Base-by-base conservation (phyloP, 2,113 vertebrate genomes). In the Cathartes aura region DNA sequence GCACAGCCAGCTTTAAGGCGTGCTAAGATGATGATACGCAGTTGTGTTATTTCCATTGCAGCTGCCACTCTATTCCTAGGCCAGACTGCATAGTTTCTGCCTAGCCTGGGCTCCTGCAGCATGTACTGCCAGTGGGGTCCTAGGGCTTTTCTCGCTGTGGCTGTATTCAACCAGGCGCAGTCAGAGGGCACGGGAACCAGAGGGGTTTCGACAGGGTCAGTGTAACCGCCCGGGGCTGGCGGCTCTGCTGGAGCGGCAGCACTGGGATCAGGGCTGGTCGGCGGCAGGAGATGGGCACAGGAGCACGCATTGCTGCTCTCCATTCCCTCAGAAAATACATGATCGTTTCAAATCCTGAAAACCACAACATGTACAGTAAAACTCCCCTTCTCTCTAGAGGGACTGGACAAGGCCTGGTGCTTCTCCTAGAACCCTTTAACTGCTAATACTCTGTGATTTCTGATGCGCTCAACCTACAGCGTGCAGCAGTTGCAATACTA, bases 121-220 rank as follows among this genome's bases (percentile, higher is more conserved):
- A 1, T 2, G 3, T 14, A 22, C 4, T 6, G 34, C 47, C 0
- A 1, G 24, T n/a, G 66, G 12, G n/a, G 10, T 85, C 66, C 43
- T 0, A 1, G 34, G 32, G 9, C 50, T 73, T 23, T 72, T 43
- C 50, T 70, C 0, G 0, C 15, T 12, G 23, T 36, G 32, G 15
- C 29, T 68, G 20, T 38, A 47, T 55, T 42, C 0, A 0, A 42
- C 14, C 42, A 55, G 68, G 34, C 2, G 2, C 32, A 70, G 24
- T 22, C 29, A 23, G 40, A 15, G 24, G 38, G 8, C 3, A 5
- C 0, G 0, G 76, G 40, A 91, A 40, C 3, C 0, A 0, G 15
- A n/a, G 34, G 27, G 16, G 15, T 82, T 66, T 12, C 8, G 34
- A 18, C 22, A 36, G 43, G 43, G 10, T 29, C 21, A 5, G 21